Conservation (phyloP, 1,140 invertebrate species). For the Leptinotarsa lineolata region DNA sequence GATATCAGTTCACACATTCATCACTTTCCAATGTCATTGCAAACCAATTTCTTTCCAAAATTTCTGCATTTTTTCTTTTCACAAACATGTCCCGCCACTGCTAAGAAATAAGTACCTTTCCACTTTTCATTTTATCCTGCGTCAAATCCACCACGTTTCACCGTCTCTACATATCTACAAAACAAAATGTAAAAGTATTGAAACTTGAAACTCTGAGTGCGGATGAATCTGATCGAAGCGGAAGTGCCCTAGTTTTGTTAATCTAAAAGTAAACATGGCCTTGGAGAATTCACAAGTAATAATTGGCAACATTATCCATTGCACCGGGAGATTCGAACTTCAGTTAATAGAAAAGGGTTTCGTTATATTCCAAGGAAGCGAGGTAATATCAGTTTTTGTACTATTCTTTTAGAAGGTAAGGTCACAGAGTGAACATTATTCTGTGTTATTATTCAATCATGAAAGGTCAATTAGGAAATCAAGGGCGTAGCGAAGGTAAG, state of each 20-base stretch:
- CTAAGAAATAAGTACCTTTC: no score
- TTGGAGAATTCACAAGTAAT: slow-evolving; percentile 32
- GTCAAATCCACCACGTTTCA: no score
- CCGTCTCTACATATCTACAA: no score
- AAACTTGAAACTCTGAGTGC: not conserved
- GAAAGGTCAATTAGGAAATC: slow-evolving; percentile 19
- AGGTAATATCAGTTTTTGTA: slow-evolving; percentile 31
- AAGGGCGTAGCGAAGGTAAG: slow-evolving; percentile 21
- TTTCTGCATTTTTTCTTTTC: no score
- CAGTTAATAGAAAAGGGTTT: slow-evolving; percentile 55
- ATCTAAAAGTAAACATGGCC: not conserved
- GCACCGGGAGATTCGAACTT: slow-evolving; percentile 44
- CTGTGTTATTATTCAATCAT: slow-evolving; percentile 25
- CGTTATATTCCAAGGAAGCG: slow-evolving; percentile 59
- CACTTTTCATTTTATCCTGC: no score
- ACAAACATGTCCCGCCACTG: no score
- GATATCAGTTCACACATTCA: no score
- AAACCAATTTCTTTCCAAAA: no score
- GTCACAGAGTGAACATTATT: not conserved
- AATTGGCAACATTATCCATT: slow-evolving; percentile 50
- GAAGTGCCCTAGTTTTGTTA: not conserved
- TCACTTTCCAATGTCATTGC: no score
- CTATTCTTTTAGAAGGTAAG: no score
- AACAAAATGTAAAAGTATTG: no score
- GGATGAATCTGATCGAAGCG: not conserved